Evolutionary conservation across 2,888 invertebrate species (phyloP).

Genomic region (Reticulitermes lucifugus): DNA sequence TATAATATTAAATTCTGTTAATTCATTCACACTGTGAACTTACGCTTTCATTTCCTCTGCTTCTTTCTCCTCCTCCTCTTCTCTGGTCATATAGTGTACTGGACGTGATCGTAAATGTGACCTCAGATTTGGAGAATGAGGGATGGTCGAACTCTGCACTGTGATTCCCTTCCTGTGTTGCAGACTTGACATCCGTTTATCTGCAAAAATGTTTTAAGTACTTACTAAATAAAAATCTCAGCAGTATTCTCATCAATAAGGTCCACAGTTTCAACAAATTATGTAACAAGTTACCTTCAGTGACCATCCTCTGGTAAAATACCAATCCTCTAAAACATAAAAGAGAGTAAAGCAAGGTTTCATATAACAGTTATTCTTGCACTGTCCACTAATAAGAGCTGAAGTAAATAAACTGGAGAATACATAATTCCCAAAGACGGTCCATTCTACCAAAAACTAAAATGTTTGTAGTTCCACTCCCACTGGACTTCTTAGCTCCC

Average conservation of each 20-base stretch:
- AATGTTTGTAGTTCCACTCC: too few species aligned
- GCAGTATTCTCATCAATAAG: not conserved
- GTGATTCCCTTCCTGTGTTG: not conserved
- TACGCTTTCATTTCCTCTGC: constrained; percentile 73
- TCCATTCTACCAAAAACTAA: too few species aligned
- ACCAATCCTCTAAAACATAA: not conserved
- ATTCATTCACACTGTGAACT: constrained; percentile 48
- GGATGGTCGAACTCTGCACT: constrained; percentile 54
- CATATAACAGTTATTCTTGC: too few species aligned
- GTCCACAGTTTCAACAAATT: not conserved
- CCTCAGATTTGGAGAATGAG: constrained; percentile 48
- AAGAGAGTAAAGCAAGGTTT: too few species aligned
- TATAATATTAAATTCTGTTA: not conserved
- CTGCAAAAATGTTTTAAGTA: not conserved
- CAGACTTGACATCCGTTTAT: not conserved
- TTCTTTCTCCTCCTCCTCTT: constrained; percentile 73
- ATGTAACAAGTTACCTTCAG: not conserved
- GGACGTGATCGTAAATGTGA: constrained; percentile 64
- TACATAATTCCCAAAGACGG: too few species aligned
- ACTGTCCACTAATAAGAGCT: too few species aligned
- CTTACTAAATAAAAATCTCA: not conserved
- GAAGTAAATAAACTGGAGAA: too few species aligned
- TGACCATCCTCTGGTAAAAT: not conserved
- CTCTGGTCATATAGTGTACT: constrained; percentile 67
- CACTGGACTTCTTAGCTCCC: too few species aligned